These are phyloP conservation scores for Amyelois transitella DNA, from an alignment of 1,140 invertebrate genomes.

Conservation along the genomic window DNA sequence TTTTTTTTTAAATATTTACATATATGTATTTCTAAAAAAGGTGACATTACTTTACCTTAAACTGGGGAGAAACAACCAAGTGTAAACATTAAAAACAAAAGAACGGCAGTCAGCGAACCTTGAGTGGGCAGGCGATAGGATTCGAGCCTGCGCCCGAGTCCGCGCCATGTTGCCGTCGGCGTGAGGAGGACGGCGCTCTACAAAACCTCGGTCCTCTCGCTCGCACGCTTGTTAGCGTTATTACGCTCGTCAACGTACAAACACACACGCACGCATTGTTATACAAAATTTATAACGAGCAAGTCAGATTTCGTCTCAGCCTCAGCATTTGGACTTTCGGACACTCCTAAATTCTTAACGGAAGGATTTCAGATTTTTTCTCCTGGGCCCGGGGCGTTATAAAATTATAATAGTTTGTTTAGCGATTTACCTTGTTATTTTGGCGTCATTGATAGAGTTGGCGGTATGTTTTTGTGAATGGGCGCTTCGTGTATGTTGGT, in stretches of 20 bases:
- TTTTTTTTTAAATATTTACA: no score
- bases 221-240: slow-evolving; percentile 72
- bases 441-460: slow-evolving; percentile 40
- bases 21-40: no score
- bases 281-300: slow-evolving; percentile 73
- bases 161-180: slow-evolving; percentile 67
- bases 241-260: slow-evolving; percentile 67
- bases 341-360: slow-evolving; percentile 72
- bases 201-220: slow-evolving; percentile 31
- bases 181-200: slow-evolving; percentile 48
- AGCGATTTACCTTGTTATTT: slow-evolving; percentile 34
- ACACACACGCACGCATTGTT: slow-evolving; percentile 70
- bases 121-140: slow-evolving; percentile 76
- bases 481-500: not conserved
- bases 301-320: slow-evolving; percentile 65
- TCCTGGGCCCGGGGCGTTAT: slow-evolving; percentile 49
- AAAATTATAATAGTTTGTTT: slow-evolving; percentile 65
- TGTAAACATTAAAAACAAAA: slow-evolving; percentile 75
- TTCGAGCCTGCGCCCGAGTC: slow-evolving; percentile 73
- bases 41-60: slow-evolving; percentile 15
- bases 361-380: slow-evolving; percentile 63
- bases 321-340: slow-evolving; percentile 35
- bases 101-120: slow-evolving; percentile 76
- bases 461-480: slow-evolving; percentile 32
- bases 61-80: slow-evolving; percentile 19